A percentile compares a stretch with the other conserved stretches of the same genome.
These are phyloP conservation scores for Campopleginae sp. DNA, from an alignment of 2,888 invertebrate genomes.

Conservation along the genomic window DNA sequence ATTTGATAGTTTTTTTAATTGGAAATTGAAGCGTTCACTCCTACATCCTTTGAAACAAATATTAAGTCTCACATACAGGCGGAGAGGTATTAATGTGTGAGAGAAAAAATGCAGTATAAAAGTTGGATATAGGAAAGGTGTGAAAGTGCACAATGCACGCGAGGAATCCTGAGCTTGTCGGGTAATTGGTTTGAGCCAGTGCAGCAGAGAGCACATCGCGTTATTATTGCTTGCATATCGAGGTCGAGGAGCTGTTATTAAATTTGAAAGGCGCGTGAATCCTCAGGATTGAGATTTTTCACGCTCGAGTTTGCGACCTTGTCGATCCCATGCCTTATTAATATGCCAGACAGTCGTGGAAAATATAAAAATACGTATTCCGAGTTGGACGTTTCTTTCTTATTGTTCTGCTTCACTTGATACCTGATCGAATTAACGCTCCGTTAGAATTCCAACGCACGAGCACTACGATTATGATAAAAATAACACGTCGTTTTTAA, in stretches of 20 bases:
- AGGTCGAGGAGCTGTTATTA: constrained; percentile 69
- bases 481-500: background rate
- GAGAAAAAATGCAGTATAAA: constrained; percentile 15
- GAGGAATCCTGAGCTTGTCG: constrained; percentile 69
- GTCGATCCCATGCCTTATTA: constrained; percentile 44
- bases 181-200: constrained; percentile 65
- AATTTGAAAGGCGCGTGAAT: constrained; percentile 66
- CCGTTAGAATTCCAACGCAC: background rate
- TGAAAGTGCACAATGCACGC: constrained; percentile 70
- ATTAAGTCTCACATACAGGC: constrained; percentile 11
- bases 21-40: constrained; percentile 55
- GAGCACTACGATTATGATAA: background rate
- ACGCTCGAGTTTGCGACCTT: constrained; percentile 67
- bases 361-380: background rate
- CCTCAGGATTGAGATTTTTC: constrained; percentile 62
- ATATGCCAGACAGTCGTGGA: background rate
- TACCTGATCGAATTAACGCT: background rate
- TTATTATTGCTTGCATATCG: constrained; percentile 71
- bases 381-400: background rate
- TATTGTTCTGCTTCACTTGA: background rate
- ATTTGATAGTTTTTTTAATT: constrained; percentile 59
- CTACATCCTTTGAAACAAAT: constrained; percentile 30
- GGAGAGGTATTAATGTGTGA: background rate
- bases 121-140: constrained; percentile 66
- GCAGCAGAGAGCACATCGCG: constrained; percentile 39